Base-by-base conservation (phyloP, 2,113 vertebrate genomes). In the Tetrax tetrax region DNA sequence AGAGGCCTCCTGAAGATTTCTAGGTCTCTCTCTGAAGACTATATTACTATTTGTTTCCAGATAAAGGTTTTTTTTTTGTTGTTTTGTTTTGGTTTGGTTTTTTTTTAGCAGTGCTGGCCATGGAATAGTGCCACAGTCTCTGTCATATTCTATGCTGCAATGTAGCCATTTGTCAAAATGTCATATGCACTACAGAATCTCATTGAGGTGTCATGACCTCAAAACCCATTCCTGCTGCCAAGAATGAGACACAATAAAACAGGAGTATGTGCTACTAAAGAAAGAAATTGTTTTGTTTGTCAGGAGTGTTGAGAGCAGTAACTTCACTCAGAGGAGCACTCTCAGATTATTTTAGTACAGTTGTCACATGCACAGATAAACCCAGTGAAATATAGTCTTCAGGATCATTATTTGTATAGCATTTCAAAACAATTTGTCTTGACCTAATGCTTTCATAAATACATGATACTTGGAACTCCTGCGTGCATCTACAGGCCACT, bases 241-340 rank as follows among this genome's bases (percentile, higher is more conserved):
- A 91, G 81, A 96, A 89, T 29, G 16, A 97, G 89, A 85, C 70
- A 83, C 87, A 94, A 96, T 96, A 97, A 97, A 97, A 89, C 82
- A 92, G 41, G 89, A 81, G 54, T 96, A 83, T 92, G 48, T 79
- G 83, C 79, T 93, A 81, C 94, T 91, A 93, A 95, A 89, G 90
- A 96, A 96, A 93, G 93, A 97, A 96, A 97, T 96, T 76, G 93
- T 83, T 97, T 97, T 95, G 92, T 97, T 96, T 97, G 76, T 85
- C 74, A 85, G 70, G 79, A 89, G 77, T 89, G 66, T 92, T 94
- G 89, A 92, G 80, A 94, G 89, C 82, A 92, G 84, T 89, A 96
- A 94, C 89, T 97, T 96, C 90, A 97, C 95, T 95, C 56, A 0
- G 64, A 97, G 86, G 84, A 96, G 79, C 87, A 92, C 79, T 96